Evolutionary conservation across 2,888 invertebrate species (phyloP).

Genomic region (Acleris holmiana): DNA sequence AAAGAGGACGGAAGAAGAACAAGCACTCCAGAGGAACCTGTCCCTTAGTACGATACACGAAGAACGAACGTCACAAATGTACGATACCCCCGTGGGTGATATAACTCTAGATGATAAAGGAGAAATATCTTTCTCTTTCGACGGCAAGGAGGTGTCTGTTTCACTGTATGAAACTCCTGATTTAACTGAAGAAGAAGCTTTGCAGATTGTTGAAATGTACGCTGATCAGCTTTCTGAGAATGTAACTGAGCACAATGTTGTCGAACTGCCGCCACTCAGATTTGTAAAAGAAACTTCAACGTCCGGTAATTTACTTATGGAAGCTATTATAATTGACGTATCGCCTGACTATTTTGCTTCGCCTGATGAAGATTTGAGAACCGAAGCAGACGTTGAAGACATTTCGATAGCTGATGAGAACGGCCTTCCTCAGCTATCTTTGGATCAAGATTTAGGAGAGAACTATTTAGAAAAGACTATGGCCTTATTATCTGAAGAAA

Average conservation of each 20-base stretch:
- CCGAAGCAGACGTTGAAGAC: conserved; percentile 94
- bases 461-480: conserved; percentile 83
- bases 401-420: conserved; percentile 92
- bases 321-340: conserved; percentile 95
- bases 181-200: conserved; percentile 95
- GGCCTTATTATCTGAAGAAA: conserved; percentile 77
- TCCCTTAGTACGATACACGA: conserved; percentile 96
- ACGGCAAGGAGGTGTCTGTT: conserved; percentile 95
- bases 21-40: conserved; percentile 88
- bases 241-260: conserved; percentile 92
- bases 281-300: conserved; percentile 96
- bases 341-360: conserved; percentile 92
- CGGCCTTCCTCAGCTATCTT: conserved; percentile 66
- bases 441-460: conserved; percentile 82
- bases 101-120: conserved; percentile 92
- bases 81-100: conserved; percentile 91
- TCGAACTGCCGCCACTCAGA: conserved; percentile 93
- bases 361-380: conserved; percentile 92
- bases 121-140: conserved; percentile 95
- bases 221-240: conserved; percentile 96
- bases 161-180: conserved; percentile 96
- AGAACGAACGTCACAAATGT: conserved; percentile 94
- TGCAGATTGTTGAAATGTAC: conserved; percentile 97
- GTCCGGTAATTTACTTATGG: conserved; percentile 94
- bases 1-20: conserved; percentile 82